Percentiles rank a stretch among this genome's conserved stretches.
These are phyloP conservation scores for Trichonephila clavata DNA, from an alignment of 1,140 invertebrate species.

Conservation along the genomic window DNA sequence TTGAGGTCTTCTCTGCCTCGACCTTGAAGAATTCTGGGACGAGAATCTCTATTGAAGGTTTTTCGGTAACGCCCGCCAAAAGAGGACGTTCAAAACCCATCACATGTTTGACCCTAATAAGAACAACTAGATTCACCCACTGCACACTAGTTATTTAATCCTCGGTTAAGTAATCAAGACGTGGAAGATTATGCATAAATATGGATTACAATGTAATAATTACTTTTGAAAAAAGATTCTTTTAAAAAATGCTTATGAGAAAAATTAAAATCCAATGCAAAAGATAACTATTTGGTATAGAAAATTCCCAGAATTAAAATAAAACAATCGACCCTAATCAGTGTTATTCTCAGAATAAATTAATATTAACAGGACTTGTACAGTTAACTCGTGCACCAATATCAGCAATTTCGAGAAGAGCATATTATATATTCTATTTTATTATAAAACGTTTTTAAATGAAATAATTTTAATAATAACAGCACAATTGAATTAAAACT, in stretches of 20 bases:
- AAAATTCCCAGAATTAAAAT: no score
- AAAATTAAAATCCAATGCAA: no score
- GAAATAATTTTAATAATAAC: no score
- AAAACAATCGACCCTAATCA: no score
- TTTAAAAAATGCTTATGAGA: neutral
- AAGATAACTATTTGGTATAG: no score
- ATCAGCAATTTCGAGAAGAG: no score
- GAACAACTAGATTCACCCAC: neutral
- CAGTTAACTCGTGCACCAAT: no score
- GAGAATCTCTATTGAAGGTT: neutral
- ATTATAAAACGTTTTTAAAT: no score
- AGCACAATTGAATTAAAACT: no score
- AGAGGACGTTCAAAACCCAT: conserved; percentile 15
- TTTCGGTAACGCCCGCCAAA: conserved; percentile 40
- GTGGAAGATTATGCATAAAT: neutral
- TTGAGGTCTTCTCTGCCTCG: conserved; percentile 34
- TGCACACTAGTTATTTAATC: neutral
- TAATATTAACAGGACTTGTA: no score
- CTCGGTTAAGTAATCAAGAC: conserved; percentile 9
- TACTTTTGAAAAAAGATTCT: neutral
- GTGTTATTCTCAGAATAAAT: no score
- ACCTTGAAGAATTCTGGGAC: conserved; percentile 6
- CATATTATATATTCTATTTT: no score
- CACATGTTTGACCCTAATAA: conserved; percentile 9
- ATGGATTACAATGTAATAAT: neutral